phyloP scores from a whole-genome alignment of 2,113 vertebrate genomes.

The Sorex fumeus region DNA sequence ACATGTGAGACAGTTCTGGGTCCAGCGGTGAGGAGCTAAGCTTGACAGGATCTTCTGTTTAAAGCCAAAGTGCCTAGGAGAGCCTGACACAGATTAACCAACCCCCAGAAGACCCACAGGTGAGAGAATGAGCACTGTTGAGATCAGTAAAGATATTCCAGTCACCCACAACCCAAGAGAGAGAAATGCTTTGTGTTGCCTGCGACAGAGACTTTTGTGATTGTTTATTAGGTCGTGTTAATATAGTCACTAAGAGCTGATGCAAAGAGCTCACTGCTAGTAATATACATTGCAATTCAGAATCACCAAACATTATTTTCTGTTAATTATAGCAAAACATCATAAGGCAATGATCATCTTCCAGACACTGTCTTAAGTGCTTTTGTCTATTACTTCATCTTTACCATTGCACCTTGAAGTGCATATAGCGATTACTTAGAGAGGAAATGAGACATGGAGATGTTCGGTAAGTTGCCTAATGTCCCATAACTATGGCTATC shows the following conservation, averaged over 20 bases:
- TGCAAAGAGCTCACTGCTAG: not conserved
- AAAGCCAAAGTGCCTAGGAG: not conserved
- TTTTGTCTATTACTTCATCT: not conserved
- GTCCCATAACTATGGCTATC: no score
- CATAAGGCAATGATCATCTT: not conserved
- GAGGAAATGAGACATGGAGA: no score
- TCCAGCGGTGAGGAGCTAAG: not conserved
- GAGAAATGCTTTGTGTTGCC: not conserved
- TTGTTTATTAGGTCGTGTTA: not conserved
- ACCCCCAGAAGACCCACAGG: not conserved
- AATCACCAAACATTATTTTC: not conserved
- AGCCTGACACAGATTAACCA: not conserved
- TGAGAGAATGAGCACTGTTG: not conserved
- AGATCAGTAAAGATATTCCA: not conserved
- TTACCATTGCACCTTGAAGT: no score
- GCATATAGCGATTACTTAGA: no score
- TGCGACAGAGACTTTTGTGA: not conserved
- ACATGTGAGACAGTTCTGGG: not conserved
- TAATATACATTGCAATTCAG: not conserved
- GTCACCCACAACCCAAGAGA: not conserved
- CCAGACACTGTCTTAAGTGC: not conserved
- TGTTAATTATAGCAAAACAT: not conserved
- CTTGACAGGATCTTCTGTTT: not conserved
- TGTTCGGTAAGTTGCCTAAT: no score
- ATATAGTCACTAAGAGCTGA: not conserved